Evolutionary conservation across 2,888 invertebrate genomes (phyloP).

Genomic region (Tubulanus polymorphus): DNA sequence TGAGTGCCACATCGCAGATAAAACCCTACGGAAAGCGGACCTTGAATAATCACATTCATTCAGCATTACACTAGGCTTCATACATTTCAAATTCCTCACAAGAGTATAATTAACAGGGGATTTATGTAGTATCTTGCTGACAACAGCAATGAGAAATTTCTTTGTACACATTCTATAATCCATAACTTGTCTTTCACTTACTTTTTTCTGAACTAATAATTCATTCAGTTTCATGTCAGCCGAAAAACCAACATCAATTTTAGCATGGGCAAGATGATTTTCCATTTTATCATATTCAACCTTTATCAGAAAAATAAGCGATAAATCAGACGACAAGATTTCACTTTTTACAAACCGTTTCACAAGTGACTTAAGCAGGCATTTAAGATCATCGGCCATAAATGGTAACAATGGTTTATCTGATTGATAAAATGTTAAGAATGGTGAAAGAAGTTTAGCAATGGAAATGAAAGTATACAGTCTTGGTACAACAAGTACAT

Average conservation of each 20-base stretch:
- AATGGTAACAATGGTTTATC: constrained; percentile 19
- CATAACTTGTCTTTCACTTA: constrained; percentile 13
- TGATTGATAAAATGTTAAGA: constrained; percentile 16
- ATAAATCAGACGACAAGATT: constrained; percentile 3
- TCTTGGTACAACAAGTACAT: constrained; percentile 16
- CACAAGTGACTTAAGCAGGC: constrained; percentile 13
- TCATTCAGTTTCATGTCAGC: constrained; percentile 17
- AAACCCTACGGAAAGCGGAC: no score
- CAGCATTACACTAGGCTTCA: constrained; percentile 18
- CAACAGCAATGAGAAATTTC: constrained; percentile 10
- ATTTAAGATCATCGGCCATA: constrained; percentile 9
- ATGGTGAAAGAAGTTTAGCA: constrained; percentile 14
- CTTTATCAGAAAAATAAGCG: constrained; percentile 8
- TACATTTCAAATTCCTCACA: constrained; percentile 12
- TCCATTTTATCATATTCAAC: constrained; percentile 11
- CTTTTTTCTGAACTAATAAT: no score
- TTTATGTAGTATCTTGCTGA: constrained; percentile 14
- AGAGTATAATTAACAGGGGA: constrained; percentile 15
- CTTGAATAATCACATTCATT: no score
- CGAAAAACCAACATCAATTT: constrained; percentile 17
- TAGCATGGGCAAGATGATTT: constrained; percentile 8
- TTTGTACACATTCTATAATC: constrained; percentile 14
- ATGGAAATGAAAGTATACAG: constrained; percentile 17
- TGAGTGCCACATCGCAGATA: no score
- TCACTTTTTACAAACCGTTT: constrained; percentile 14